Conservation (phyloP, 1,140 invertebrate genomes). For the Trachelipus rathkii region DNA sequence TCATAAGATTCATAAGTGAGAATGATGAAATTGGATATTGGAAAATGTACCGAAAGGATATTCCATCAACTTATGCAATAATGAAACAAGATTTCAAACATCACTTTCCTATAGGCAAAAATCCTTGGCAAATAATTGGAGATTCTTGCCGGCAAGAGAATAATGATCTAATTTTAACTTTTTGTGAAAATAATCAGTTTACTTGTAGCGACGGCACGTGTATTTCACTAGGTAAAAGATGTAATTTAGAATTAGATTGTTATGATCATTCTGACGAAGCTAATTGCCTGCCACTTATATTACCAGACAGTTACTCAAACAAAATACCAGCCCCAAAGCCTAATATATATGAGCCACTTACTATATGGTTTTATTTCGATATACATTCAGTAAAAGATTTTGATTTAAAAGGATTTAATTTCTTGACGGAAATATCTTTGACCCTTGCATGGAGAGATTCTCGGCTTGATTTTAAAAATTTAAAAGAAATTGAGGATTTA, state of each 20-base stretch:
- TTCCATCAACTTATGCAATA: conserved; percentile 13
- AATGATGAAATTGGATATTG: conserved; percentile 25
- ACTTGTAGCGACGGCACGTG: conserved; percentile 88
- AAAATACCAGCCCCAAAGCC: not conserved
- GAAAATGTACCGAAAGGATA: not conserved
- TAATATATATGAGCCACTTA: not conserved
- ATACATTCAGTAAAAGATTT: not conserved
- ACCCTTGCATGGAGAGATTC: not conserved
- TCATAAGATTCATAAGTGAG: conserved; percentile 32
- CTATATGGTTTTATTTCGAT: not conserved
- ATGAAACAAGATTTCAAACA: conserved; percentile 26
- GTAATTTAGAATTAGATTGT: conserved; percentile 77
- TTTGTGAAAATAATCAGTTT: conserved; percentile 73
- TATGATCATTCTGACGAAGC: conserved; percentile 82
- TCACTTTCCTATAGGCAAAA: conserved; percentile 36
- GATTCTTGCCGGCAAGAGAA: conserved; percentile 25
- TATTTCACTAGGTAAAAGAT: conserved; percentile 72
- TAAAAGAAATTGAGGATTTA: not conserved
- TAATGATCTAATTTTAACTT: conserved; percentile 29
- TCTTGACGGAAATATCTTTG: not conserved
- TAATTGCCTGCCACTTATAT: conserved; percentile 59
- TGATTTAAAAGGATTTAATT: not conserved
- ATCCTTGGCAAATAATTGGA: conserved; percentile 36
- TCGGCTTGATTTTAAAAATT: not conserved
- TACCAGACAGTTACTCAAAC: conserved; percentile 32